Conservation (phyloP, 2,113 vertebrate species). For the Pteronura brasiliensis region DNA sequence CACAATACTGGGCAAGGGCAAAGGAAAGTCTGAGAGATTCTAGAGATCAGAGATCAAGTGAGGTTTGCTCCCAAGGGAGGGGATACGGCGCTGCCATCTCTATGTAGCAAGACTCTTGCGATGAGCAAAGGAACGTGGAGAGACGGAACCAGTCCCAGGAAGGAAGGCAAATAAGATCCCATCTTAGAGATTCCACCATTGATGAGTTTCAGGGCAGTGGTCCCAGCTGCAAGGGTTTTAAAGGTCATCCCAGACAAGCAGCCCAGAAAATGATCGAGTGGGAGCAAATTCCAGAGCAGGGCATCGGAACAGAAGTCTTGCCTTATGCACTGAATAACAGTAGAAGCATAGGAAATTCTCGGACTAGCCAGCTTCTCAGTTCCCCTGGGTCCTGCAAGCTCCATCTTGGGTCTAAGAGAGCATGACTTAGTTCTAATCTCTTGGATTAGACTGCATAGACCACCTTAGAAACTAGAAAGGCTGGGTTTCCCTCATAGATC, state of each 20-base stretch:
- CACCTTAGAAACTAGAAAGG: background rate
- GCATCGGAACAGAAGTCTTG: background rate
- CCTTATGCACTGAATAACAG: background rate
- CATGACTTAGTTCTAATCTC: background rate
- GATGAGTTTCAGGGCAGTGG: background rate
- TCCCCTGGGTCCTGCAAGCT: background rate
- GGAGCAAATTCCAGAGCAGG: background rate
- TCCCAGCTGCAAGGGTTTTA: background rate
- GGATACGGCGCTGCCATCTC: too few species aligned
- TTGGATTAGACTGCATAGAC: background rate
- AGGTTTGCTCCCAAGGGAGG: background rate
- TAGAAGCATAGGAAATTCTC: background rate
- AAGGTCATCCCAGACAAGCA: background rate
- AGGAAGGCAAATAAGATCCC: background rate
- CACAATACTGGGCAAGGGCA: background rate
- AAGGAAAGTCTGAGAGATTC: background rate
- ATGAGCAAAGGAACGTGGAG: background rate
- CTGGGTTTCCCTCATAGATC: background rate
- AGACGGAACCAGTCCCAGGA: background rate
- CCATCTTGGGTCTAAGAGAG: background rate
- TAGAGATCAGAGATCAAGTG: background rate
- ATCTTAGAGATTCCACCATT: background rate
- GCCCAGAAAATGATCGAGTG: background rate
- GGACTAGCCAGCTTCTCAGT: background rate
- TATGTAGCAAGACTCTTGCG: background rate